phyloP scores from a whole-genome alignment of 2,888 invertebrate species.

The Acronicta alni region DNA sequence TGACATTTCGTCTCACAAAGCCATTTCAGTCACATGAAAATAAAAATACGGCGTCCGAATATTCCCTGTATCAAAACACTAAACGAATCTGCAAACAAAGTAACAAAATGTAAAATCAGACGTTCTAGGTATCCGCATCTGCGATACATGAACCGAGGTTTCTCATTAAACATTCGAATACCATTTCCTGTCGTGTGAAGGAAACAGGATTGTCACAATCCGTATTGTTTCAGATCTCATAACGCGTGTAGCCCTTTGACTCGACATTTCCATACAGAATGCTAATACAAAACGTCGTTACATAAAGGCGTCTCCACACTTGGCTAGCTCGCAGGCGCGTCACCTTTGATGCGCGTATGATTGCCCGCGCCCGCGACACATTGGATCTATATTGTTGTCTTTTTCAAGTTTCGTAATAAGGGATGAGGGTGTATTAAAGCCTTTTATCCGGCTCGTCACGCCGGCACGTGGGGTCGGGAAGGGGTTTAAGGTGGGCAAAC shows the following conservation, averaged over 20 bases:
- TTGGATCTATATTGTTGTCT: slow-evolving; percentile 89
- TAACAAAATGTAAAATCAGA: slow-evolving; percentile 45
- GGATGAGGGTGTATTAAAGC: slow-evolving; percentile 90
- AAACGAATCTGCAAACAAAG: slow-evolving; percentile 36
- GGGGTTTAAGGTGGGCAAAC: slow-evolving; percentile 89
- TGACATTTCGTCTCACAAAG: neutral
- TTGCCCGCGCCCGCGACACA: slow-evolving; percentile 89
- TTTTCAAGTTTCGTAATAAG: slow-evolving; percentile 90
- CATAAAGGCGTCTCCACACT: slow-evolving; percentile 86
- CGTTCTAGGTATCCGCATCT: slow-evolving; percentile 61
- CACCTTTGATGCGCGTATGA: slow-evolving; percentile 89
- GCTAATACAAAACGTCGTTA: slow-evolving; percentile 78
- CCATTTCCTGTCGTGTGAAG: slow-evolving; percentile 83
- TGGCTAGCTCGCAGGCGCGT: slow-evolving; percentile 81
- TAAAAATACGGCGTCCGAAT: slow-evolving; percentile 25
- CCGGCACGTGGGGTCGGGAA: slow-evolving; percentile 85
- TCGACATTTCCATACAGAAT: slow-evolving; percentile 77
- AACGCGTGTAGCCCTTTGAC: slow-evolving; percentile 87
- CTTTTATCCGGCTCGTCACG: slow-evolving; percentile 90
- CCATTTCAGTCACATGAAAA: slow-evolving; percentile 13
- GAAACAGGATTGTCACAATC: slow-evolving; percentile 87
- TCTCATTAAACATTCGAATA: slow-evolving; percentile 87
- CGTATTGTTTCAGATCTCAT: slow-evolving; percentile 88
- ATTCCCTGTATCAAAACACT: slow-evolving; percentile 27
- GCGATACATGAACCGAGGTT: slow-evolving; percentile 71